Evolutionary conservation across 2,797 vertebrate species (phyloP), one percentile per base, ranked within the genome.

Genomic region (Telmatherina bonti): DNA sequence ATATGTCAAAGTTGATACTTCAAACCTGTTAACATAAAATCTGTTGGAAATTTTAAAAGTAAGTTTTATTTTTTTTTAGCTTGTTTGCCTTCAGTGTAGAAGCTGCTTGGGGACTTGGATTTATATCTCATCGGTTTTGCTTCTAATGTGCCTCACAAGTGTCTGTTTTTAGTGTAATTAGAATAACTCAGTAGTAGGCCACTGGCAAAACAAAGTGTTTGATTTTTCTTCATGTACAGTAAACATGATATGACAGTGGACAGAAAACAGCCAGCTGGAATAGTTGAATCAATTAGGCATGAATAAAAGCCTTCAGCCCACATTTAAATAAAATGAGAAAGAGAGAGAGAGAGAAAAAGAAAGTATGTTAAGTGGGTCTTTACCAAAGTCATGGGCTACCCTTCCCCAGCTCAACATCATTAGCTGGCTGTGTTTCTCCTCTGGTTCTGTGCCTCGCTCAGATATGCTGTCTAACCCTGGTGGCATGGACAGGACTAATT

Each of bases 231-330:
- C 20, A 53, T 15, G 24, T 68, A 65, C 41, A 16, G 78, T 70
- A 69, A 70, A 73, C 51, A 66, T 64, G 54, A 79, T 64, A 55
- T 67, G 79, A 80, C 78, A 85, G 74, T 53, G 75, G 83, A 77
- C 70, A 61, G 78, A 78, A 78, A 72, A 72, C 67, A 67, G 68
- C 76, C 80, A 51, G 72, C 33, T 29, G 71, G 60, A 54, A 70
- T 70, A 77, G 70, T 58, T 35, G 76, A 85, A 84, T 90, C 87
- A 90, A 91, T 93, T 92, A 91, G 85, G 77, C 72, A 7, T 81
- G 78, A 86, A 90, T 79, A 53, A 66, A 83, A 85, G 78, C 73
- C 80, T 87, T 78, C 82, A 75, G 76, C 70, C 58, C 47, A 24
- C 55, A 74, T 91, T 85, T 88, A 61, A 85, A 86, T 84, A 74